Conservation (phyloP, 2,888 invertebrate species). For the Amblyjoppa fuscipennis region DNA sequence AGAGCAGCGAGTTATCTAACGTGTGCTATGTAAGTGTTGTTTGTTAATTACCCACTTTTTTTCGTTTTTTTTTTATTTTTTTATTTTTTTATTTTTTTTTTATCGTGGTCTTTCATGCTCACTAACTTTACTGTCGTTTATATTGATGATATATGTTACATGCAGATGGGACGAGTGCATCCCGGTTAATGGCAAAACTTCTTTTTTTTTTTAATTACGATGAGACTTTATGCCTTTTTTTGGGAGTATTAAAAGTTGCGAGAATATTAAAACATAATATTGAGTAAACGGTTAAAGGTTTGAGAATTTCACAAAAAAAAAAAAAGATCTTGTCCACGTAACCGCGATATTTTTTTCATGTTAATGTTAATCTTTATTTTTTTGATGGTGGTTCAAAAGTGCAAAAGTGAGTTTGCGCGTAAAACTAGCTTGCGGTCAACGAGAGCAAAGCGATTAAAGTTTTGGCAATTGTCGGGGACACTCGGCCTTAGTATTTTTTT, state of each 20-base stretch:
- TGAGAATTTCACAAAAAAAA: no score
- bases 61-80: constrained; percentile 32
- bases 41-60: constrained; percentile 58
- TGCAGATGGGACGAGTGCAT: not conserved
- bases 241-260: not conserved
- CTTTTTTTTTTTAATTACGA: not conserved
- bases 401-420: no score
- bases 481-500: not conserved
- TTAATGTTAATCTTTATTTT: not conserved
- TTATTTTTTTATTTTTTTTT: not conserved
- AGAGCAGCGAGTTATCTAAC: constrained; percentile 81
- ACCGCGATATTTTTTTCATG: no score
- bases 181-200: not conserved
- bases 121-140: constrained; percentile 7
- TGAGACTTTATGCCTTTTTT: not conserved
- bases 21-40: constrained; percentile 82
- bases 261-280: no score
- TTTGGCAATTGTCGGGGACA: no score
- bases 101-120: constrained; percentile 8
- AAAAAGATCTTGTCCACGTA: no score
- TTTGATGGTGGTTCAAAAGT: no score
- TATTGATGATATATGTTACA: not conserved
- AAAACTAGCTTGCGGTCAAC: no score
- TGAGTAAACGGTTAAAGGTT: no score
- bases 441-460: no score